These are phyloP conservation scores for Eurosta solidaginis DNA, from an alignment of 1,140 invertebrate species.

Conservation along the genomic window DNA sequence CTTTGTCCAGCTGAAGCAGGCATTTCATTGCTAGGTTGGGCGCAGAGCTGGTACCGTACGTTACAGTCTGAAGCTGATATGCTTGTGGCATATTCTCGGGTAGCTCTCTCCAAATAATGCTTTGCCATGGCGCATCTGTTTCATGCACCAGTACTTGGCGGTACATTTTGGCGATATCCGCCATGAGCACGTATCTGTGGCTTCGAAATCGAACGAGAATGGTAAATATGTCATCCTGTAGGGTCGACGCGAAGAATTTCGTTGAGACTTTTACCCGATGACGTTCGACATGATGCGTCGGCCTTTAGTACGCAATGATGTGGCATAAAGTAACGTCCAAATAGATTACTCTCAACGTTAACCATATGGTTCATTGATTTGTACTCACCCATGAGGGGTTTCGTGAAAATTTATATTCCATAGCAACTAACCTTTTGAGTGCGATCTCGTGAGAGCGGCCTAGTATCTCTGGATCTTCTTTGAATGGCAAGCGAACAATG, in stretches of 20 bases:
- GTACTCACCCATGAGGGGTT: too few species aligned
- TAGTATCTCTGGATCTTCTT: neutral
- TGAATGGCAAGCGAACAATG: neutral
- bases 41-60: neutral
- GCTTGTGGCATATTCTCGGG: neutral
- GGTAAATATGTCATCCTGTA: neutral
- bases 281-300: too few species aligned
- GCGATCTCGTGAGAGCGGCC: too few species aligned
- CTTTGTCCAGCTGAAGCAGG: neutral
- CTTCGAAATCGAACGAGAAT: neutral
- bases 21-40: neutral
- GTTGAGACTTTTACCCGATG: too few species aligned
- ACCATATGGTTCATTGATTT: too few species aligned
- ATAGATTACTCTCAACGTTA: too few species aligned
- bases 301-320: too few species aligned
- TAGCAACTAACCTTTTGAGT: too few species aligned
- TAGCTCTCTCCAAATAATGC: neutral
- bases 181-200: neutral
- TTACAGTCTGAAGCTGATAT: neutral
- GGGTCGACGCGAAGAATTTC: too few species aligned
- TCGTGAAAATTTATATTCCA: too few species aligned
- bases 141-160: neutral
- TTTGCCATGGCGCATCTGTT: neutral
- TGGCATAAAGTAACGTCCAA: too few species aligned
- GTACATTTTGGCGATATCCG: neutral